Evolutionary conservation across 2,888 invertebrate genomes (phyloP).

Genomic region (Nematopogon swammerdamellus): DNA sequence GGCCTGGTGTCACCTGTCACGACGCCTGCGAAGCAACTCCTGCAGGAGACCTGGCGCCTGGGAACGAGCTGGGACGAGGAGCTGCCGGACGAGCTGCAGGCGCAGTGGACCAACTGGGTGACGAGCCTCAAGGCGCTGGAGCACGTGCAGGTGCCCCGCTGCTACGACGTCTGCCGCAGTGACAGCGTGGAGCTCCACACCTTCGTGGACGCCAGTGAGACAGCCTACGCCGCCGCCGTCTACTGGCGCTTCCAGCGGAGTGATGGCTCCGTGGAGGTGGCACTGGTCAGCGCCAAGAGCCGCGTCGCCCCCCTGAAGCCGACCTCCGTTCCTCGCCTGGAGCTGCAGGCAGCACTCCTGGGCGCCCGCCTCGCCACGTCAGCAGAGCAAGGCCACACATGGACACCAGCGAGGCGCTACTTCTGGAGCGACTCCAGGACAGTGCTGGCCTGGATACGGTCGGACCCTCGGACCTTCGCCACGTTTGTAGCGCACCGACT

Average conservation of each 20-base stretch:
- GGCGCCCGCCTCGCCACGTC: conserved; percentile 3
- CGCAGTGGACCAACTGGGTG: too few species aligned
- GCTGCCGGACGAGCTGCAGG: conserved; percentile 2
- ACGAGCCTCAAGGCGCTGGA: conserved; percentile 4
- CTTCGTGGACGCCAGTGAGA: conserved; percentile 15
- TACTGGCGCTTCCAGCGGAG: conserved; percentile 11
- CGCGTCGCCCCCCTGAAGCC: conserved; percentile 9
- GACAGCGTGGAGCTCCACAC: conserved; percentile 11
- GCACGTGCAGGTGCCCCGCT: conserved; percentile 8
- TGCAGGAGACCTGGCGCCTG: conserved; percentile 4
- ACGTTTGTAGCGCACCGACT: conserved; percentile 11
- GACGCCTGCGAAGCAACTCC: conserved; percentile 2
- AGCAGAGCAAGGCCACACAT: too few species aligned
- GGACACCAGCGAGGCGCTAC: not conserved
- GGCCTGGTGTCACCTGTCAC: conserved; percentile 6
- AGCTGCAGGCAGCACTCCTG: conserved; percentile 10
- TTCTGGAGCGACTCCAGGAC: conserved; percentile 13
- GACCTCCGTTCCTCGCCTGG: conserved; percentile 9
- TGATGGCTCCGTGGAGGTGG: conserved; percentile 9
- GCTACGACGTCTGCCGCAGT: conserved; percentile 1
- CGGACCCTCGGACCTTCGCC: conserved; percentile 7
- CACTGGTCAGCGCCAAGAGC: conserved; percentile 9
- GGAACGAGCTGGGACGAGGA: conserved; percentile 14
- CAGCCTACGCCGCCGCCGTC: conserved; percentile 12
- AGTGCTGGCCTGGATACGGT: conserved; percentile 12